Conservation (phyloP, 2,888 invertebrate species). For the Steinernema carpocapsae region DNA sequence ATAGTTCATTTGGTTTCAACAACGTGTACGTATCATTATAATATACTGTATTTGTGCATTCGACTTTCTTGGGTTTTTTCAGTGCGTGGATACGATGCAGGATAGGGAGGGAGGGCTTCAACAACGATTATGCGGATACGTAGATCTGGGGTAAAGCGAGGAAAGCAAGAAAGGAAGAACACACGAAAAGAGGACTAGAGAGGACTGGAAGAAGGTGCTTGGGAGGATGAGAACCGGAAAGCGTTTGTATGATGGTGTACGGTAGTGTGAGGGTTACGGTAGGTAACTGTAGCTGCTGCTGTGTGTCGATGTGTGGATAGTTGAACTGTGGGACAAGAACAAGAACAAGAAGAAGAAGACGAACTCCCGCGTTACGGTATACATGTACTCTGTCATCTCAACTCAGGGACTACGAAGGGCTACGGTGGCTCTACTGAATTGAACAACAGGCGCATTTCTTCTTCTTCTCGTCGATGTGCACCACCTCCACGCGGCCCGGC, state of each 20-base stretch:
- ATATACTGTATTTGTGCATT: not conserved
- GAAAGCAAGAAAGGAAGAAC: not conserved
- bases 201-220: not conserved
- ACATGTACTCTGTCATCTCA: constrained; percentile 23
- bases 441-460: constrained; percentile 46
- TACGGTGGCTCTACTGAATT: constrained; percentile 33
- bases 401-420: not conserved
- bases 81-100: not conserved
- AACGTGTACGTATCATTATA: not conserved
- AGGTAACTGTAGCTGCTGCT: not conserved
- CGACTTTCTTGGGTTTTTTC: not conserved
- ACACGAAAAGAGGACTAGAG: constrained; percentile 8
- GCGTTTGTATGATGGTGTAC: not conserved
- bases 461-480: constrained; percentile 54
- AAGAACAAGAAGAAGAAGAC: not conserved
- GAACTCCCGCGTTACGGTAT: constrained; percentile 21
- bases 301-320: constrained; percentile 5
- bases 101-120: not conserved
- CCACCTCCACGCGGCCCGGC: constrained; percentile 51
- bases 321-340: not conserved
- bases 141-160: constrained; percentile 18
- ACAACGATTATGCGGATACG: constrained; percentile 8
- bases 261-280: not conserved
- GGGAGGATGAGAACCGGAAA: constrained; percentile 6
- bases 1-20: constrained; percentile 2